Conservation (phyloP, 2,113 vertebrate genomes). For the Eleginops maclovinus region DNA sequence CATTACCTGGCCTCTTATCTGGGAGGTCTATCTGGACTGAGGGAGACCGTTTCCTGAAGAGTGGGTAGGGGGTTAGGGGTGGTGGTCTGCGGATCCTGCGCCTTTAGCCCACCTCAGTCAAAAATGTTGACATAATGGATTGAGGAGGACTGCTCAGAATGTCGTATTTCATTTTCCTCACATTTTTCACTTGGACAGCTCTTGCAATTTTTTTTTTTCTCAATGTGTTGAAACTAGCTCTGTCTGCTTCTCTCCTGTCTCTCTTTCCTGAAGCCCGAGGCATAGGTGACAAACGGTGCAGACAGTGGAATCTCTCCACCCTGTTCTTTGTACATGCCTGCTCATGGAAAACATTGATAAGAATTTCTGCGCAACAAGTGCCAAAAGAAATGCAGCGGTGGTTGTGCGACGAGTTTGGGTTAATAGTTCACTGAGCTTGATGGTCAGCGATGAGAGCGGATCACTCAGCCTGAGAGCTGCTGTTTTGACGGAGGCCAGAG, state of each 20-base stretch:
- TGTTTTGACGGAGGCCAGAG: slow-evolving; percentile 68
- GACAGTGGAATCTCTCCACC: slow-evolving; percentile 76
- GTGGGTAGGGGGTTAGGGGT: slow-evolving; percentile 41
- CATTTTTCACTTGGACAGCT: slow-evolving; percentile 80
- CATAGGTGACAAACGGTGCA: slow-evolving; percentile 69
- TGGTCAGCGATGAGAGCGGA: slow-evolving; percentile 65
- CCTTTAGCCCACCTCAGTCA: slow-evolving; percentile 65
- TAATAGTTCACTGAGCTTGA: slow-evolving; percentile 65
- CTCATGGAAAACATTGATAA: slow-evolving; percentile 73
- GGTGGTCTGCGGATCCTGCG: slow-evolving; percentile 27
- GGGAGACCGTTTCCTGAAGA: slow-evolving; percentile 71
- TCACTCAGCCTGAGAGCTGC: slow-evolving; percentile 68
- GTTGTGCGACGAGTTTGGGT: slow-evolving; percentile 35
- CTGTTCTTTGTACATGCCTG: slow-evolving; percentile 68
- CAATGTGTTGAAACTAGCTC: slow-evolving; percentile 76
- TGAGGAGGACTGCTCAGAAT: slow-evolving; percentile 59
- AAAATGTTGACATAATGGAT: slow-evolving; percentile 76
- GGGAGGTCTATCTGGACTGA: slow-evolving; percentile 74
- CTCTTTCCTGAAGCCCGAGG: slow-evolving; percentile 62
- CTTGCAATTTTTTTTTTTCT: slow-evolving; percentile 44
- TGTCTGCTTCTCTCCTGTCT: slow-evolving; percentile 60
- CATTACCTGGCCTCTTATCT: slow-evolving; percentile 81
- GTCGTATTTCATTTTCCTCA: slow-evolving; percentile 72
- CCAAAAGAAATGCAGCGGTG: slow-evolving; percentile 20
- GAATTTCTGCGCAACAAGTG: slow-evolving; percentile 56